A percentile compares a stretch with the other conserved stretches of the same genome.
These are phyloP conservation scores for Dasypogon diadema DNA, from an alignment of 2,888 invertebrate species.

Conservation along the genomic window DNA sequence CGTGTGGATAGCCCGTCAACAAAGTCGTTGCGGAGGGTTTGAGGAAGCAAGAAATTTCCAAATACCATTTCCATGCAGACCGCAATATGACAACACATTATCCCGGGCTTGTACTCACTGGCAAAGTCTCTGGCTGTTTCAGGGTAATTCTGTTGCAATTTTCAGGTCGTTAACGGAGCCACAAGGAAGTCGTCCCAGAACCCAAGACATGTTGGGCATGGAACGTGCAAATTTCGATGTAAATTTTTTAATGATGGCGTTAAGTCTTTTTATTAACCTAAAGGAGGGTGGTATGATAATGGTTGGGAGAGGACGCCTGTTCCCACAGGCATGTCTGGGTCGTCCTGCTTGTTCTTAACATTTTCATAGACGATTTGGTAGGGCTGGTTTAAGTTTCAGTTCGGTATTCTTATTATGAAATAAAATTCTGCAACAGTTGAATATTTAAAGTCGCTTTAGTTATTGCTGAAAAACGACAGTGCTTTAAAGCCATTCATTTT, in stretches of 20 bases:
- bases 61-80: constrained; percentile 41
- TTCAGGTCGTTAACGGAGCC: constrained; percentile 52
- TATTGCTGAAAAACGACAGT: background rate
- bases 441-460: background rate
- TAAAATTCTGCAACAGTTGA: constrained; percentile 26
- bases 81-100: constrained; percentile 50
- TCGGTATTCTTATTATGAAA: background rate
- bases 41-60: constrained; percentile 2
- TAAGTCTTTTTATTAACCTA: constrained; percentile 54
- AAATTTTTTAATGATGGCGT: constrained; percentile 55
- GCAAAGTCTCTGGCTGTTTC: constrained; percentile 7
- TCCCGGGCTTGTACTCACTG: constrained; percentile 20
- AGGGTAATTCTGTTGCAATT: constrained; percentile 53
- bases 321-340: background rate
- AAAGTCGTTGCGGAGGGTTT: background rate
- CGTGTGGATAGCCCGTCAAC: constrained; percentile 34
- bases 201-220: constrained; percentile 48
- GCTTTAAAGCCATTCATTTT: no score
- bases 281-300: constrained; percentile 12
- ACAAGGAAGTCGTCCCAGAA: constrained; percentile 44
- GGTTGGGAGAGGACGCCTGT: constrained; percentile 1
- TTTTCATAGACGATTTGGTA: constrained; percentile 19
- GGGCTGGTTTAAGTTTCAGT: background rate
- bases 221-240: constrained; percentile 53
- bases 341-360: background rate